Base-by-base conservation (phyloP, 2,113 vertebrate species). In the Herpailurus yagouaroundi region DNA sequence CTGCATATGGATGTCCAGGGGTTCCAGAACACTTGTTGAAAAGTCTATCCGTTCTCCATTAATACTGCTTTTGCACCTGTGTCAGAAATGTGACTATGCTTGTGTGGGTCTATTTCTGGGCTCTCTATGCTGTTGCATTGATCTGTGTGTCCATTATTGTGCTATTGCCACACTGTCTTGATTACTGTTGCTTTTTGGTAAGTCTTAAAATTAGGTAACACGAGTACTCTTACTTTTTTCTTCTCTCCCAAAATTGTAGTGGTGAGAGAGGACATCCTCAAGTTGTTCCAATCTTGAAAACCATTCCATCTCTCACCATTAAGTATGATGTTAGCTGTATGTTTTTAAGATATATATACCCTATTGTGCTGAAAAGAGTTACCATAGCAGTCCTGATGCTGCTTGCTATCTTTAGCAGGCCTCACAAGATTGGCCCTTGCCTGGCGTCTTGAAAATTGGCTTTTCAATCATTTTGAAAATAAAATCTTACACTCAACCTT, bases 391-490 rank as follows among this genome's bases (percentile, higher is more conserved):
- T 8, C 60, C 92, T 85, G 25, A 94, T n/a, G 41, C 81, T 92
- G 38, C 64, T 84, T 93, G 33, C 66, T 83, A 1, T 95, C 63
- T 90, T 97, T 83, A 92, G 63, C 95, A 86, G 64, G 15, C 21
- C 21, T 93, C 82, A 1, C 19, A 94, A 63, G 74, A 79, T 74
- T 93, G 74, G 18, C 66, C 83, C 33, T 52, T 96, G 74, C 27
- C 6, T 90, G 31, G 50, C 87, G 15, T 60, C 60, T 97, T 41
- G 63, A 66, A 97, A 95, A 96, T 84, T 96, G 50, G 41, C n/a
- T 93, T 96, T 91, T 97, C 71, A 96, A 80, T 76, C 48, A 57
- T 97, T 57, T 83, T 31, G 64, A 88, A 91, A 86, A 86, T 57
- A 63, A 90, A 94, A 94, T 68, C 77, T 85, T 83, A 64, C 71